Evolutionary conservation across 2,888 invertebrate species (phyloP).

Genomic region (Physocephala rufipes): DNA sequence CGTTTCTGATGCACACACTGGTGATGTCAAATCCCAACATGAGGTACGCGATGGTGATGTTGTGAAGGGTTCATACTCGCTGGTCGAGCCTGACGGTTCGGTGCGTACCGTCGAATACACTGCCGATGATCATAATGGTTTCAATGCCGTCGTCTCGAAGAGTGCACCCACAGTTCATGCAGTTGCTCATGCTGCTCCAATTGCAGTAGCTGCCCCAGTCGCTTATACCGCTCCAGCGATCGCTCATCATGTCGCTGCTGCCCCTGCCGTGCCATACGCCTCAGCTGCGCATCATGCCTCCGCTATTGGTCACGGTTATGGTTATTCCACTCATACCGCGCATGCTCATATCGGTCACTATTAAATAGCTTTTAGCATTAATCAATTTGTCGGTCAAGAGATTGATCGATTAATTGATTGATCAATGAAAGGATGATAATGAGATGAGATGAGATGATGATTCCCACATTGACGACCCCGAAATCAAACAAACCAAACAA

Average conservation of each 20-base stretch:
- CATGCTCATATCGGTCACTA: conserved; percentile 60
- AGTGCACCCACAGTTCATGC: conserved; percentile 62
- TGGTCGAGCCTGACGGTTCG: conserved; percentile 66
- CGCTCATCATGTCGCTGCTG: conserved; percentile 59
- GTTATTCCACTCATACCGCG: conserved; percentile 59
- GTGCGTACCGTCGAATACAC: conserved; percentile 66
- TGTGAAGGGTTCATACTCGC: conserved; percentile 66
- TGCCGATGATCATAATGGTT: conserved; percentile 66
- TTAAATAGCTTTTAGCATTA: too few species aligned
- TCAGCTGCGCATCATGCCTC: conserved; percentile 59
- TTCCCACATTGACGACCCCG: conserved; percentile 20
- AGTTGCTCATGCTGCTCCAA: conserved; percentile 53
- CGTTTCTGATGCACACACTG: conserved; percentile 64
- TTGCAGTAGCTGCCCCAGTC: conserved; percentile 46
- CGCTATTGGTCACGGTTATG: conserved; percentile 55
- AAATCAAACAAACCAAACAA: conserved; percentile 3
- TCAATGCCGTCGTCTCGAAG: conserved; percentile 66
- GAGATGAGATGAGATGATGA: conserved; percentile 45
- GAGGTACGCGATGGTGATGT: conserved; percentile 66
- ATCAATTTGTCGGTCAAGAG: too few species aligned
- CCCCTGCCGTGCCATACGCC: conserved; percentile 56
- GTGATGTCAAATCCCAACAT: conserved; percentile 66
- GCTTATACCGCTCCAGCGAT: conserved; percentile 49
- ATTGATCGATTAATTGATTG: too few species aligned
- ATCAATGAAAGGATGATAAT: too few species aligned